Conservation (phyloP, 2,797 vertebrate genomes). For the Harpagifer antarcticus region DNA sequence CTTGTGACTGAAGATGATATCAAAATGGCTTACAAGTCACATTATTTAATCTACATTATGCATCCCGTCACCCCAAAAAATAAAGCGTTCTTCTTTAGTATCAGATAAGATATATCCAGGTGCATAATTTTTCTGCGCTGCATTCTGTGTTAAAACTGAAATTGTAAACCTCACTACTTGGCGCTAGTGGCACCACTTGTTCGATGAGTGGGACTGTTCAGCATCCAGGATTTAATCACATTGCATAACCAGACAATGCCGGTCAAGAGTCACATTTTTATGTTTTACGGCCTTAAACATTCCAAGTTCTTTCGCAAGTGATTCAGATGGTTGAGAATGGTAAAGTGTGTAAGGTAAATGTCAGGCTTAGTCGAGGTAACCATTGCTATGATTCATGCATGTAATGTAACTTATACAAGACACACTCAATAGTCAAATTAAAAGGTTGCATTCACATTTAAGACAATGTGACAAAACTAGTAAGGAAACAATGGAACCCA, state of each 20-base stretch:
- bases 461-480: not conserved
- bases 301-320: too few relatives aligned
- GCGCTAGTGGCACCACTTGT: conserved; percentile 27
- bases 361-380: not conserved
- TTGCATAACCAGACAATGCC: not conserved
- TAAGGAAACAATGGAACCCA: not conserved
- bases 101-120: not conserved
- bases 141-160: not conserved
- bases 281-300: too few relatives aligned
- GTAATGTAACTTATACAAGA: not conserved
- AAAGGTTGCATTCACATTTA: not conserved
- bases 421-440: not conserved
- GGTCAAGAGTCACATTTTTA: not conserved
- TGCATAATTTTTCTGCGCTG: not conserved
- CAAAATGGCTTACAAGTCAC: not conserved
- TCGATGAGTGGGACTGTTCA: conserved; percentile 5
- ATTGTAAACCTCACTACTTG: conserved; percentile 12
- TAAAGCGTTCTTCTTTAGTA: not conserved
- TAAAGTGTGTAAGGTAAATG: too few relatives aligned
- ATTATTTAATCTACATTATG: not conserved
- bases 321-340: too few relatives aligned
- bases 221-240: conserved; percentile 9
- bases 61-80: not conserved
- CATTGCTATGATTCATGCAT: not conserved
- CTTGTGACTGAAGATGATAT: not conserved